Base-by-base conservation (phyloP, 2,888 invertebrate genomes). In the Mongoloraphidia duomilia region DNA sequence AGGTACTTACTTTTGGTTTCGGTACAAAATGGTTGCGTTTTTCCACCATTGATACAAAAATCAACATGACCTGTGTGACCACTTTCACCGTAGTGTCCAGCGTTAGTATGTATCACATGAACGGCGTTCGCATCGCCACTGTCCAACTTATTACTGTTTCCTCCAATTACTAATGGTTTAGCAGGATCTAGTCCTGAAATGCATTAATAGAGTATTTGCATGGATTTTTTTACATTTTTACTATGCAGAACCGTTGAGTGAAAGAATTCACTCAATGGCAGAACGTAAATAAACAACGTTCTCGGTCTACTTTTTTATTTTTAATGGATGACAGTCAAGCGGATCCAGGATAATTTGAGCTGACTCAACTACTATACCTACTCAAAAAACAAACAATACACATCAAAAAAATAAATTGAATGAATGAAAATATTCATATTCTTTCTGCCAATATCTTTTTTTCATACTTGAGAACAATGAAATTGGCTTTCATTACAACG, bases 41-140 rank as follows among this genome's bases (percentile, higher is more conserved):
- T 66, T n/a, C 85, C 86, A 0, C 86, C 86, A 60, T 86, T 87
- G 38, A 86, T 76, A 60, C 86, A 86, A 66, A 87, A 82, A 67
- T 86, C 86, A 0, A 84, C 82, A 61, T 84, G 84, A 0, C 86
- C 86, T 5, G 81, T 73, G 4, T 79, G 70, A 6, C 84, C 81
- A 2, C 75, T 75, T 63, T 86, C 85, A 0, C 86, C 86, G 64
- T 86, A 87, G 52, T 80, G 77, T 1, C 85, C 85, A 0, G 86
- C 85, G 63, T 85, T 86, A 0, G 86, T 86, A 61, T 86, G 87
- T 26, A 86, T 72, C 14, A 84, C 81, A 63, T 85, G 81, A 3
- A 87, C 87, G 0, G 84, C 82, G 50, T 79, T 75, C 3, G 87
- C 87, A 60, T 84, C 83, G 0, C 84, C 84, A 43, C 80, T 77